These are phyloP conservation scores for Parazoanthus atlanticus DNA, from an alignment of 92 coral and sea anemone genomes.

Conservation along the genomic window DNA sequence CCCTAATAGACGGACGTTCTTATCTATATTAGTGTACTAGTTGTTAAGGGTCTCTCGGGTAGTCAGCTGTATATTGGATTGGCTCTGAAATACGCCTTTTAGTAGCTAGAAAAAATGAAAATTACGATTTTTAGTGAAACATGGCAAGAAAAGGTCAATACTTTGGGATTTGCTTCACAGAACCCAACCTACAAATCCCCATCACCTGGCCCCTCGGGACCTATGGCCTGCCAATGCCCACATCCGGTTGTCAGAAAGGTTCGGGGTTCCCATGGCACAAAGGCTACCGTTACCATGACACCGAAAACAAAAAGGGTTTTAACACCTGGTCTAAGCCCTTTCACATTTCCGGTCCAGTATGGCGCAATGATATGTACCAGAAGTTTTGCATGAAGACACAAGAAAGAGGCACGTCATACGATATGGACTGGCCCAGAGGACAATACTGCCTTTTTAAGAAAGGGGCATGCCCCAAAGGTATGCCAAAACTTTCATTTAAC, in stretches of 20 bases:
- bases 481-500: background rate
- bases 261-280: constrained; percentile 50
- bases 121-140: background rate
- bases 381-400: constrained; percentile 60
- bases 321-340: constrained; percentile 46
- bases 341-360: constrained; percentile 33
- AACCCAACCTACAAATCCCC: constrained; percentile 45
- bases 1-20: too few relatives aligned
- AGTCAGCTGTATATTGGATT: too few relatives aligned
- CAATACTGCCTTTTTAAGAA: constrained; percentile 66
- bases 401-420: constrained; percentile 3
- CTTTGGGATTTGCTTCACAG: background rate
- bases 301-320: constrained; percentile 26
- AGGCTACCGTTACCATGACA: constrained; percentile 58
- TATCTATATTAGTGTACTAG: too few relatives aligned
- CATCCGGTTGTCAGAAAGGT: constrained; percentile 53
- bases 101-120: too few relatives aligned
- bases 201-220: constrained; percentile 67
- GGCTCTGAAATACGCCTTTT: too few relatives aligned
- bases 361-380: constrained; percentile 41
- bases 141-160: too few relatives aligned
- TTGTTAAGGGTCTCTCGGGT: too few relatives aligned
- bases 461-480: constrained; percentile 55
- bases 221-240: constrained; percentile 68
- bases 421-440: constrained; percentile 46